These are phyloP conservation scores for Tachina grossa DNA, from an alignment of 2,888 invertebrate species.

Conservation along the genomic window DNA sequence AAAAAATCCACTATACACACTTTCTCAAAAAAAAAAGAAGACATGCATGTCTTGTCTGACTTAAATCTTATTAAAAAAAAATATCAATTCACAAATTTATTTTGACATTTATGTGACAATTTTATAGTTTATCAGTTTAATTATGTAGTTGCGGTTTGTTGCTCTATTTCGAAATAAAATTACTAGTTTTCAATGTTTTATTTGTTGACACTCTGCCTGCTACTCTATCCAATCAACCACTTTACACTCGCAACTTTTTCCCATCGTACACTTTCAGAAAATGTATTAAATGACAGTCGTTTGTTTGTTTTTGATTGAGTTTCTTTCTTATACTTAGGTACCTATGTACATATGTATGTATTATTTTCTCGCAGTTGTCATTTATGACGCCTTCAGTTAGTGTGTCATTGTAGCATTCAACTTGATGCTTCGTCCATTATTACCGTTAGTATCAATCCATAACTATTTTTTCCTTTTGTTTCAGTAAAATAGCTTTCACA, in stretches of 20 bases:
- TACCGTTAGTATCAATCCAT: slow-evolving; percentile 47
- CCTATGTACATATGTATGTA: too few species aligned
- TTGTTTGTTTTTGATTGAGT: slow-evolving; percentile 30
- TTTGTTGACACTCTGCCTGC: not conserved
- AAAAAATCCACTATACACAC: not conserved
- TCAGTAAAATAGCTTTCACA: slow-evolving; percentile 35
- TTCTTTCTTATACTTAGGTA: not conserved
- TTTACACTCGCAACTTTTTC: slow-evolving; percentile 12
- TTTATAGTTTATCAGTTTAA: slow-evolving; percentile 51
- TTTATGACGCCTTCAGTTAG: not conserved
- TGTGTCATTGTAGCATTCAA: not conserved
- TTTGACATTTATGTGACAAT: slow-evolving; percentile 50
- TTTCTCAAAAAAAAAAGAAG: not conserved
- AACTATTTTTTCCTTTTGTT: slow-evolving; percentile 2
- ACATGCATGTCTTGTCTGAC: not conserved
- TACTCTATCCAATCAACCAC: not conserved
- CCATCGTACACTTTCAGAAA: slow-evolving; percentile 31
- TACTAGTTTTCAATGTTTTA: not conserved
- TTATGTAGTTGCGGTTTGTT: slow-evolving; percentile 36
- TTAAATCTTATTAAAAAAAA: not conserved
- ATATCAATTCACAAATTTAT: slow-evolving; percentile 17
- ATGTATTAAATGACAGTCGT: slow-evolving; percentile 15
- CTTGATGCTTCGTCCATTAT: slow-evolving; percentile 32
- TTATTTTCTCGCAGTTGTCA: slow-evolving; percentile 7
- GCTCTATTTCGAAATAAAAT: slow-evolving; percentile 10